Evolutionary conservation across 1,140 invertebrate genomes (phyloP).

Genomic region (Lerema accius): DNA sequence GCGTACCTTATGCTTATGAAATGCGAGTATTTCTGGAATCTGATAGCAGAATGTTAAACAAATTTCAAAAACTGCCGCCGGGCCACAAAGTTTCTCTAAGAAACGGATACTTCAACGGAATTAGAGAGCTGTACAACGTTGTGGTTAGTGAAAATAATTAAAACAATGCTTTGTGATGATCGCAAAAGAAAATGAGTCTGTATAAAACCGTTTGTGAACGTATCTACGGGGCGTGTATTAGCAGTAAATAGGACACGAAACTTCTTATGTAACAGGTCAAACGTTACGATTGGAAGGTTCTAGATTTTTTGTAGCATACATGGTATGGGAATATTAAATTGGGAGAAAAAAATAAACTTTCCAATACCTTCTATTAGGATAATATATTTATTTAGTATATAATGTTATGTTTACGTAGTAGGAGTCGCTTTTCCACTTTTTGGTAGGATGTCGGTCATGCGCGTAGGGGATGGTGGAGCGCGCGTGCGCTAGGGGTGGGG

Average conservation of each 20-base stretch:
- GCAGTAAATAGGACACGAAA: conserved; percentile 32
- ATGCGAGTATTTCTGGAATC: conserved; percentile 65
- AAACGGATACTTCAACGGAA: conserved; percentile 62
- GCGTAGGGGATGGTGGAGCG: conserved; percentile 50
- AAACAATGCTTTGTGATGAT: conserved; percentile 21
- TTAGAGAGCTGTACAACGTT: conserved; percentile 62
- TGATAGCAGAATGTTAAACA: conserved; percentile 52
- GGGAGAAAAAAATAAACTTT: conserved; percentile 64
- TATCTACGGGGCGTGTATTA: conserved; percentile 31
- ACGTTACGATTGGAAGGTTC: conserved; percentile 1
- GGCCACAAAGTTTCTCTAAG: conserved; percentile 55
- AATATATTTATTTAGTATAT: conserved; percentile 80
- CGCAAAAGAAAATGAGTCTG: conserved; percentile 16
- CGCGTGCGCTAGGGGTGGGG: conserved; percentile 79
- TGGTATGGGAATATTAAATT: conserved; percentile 45
- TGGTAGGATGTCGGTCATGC: conserved; percentile 80
- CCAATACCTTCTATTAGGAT: conserved; percentile 64
- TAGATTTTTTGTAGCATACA: conserved; percentile 37
- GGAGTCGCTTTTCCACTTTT: conserved; percentile 81
- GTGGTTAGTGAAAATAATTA: conserved; percentile 53
- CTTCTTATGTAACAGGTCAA: conserved; percentile 32
- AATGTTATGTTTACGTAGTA: conserved; percentile 78
- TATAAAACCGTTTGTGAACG: conserved; percentile 19
- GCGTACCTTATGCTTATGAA: conserved; percentile 55
- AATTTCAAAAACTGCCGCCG: conserved; percentile 59